Evolutionary conservation across 2,113 vertebrate species (phyloP).

Genomic region (Ptilonorhynchus violaceus): DNA sequence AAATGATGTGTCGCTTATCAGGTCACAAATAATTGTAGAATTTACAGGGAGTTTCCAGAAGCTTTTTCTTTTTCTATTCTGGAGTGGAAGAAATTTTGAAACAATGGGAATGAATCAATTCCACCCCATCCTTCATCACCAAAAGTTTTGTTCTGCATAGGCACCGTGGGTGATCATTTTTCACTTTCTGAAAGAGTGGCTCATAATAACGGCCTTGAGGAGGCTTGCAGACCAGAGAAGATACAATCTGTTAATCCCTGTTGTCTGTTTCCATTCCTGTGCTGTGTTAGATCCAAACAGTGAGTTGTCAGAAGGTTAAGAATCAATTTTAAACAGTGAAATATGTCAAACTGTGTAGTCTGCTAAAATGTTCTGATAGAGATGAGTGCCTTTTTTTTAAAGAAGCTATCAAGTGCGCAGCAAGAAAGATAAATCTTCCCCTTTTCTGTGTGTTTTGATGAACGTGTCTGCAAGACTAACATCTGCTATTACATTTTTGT

Average conservation of each 20-base stretch:
- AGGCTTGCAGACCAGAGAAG: not conserved
- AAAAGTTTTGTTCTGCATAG: not conserved
- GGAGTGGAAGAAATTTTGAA: not conserved
- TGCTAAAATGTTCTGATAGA: not conserved
- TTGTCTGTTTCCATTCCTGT: not conserved
- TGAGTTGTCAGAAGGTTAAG: not conserved
- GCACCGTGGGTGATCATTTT: not conserved
- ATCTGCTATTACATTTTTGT: not conserved
- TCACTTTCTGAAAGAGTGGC: not conserved
- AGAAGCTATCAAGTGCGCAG: not conserved
- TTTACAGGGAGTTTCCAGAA: not conserved
- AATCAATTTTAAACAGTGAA: conserved; percentile 24
- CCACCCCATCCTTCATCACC: not conserved
- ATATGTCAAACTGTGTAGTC: not conserved
- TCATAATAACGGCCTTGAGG: not conserved
- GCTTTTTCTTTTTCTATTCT: not conserved
- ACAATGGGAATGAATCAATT: not conserved
- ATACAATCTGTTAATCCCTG: not conserved
- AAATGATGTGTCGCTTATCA: not conserved
- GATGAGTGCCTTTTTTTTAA: not conserved
- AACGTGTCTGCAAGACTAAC: not conserved
- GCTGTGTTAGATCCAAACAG: not conserved
- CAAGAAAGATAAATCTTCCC: not conserved
- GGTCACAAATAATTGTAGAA: not conserved
- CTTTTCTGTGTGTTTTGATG: not conserved